Conservation (phyloP, 1,140 invertebrate genomes). For the Drosophila subobscura region DNA sequence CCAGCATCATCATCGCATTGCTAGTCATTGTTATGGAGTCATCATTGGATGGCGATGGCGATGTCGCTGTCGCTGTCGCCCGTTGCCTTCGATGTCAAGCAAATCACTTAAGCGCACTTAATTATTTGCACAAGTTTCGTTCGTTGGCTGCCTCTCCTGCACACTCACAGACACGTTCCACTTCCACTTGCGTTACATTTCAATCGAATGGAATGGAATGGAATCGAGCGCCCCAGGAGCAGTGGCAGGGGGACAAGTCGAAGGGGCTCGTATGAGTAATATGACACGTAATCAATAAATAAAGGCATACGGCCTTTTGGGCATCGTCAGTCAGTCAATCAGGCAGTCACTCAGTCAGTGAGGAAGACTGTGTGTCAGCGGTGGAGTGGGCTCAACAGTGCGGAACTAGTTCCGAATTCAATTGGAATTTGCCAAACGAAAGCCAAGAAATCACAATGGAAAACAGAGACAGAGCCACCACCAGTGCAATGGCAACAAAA, state of each 20-base stretch:
- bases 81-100: conserved; percentile 40
- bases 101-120: conserved; percentile 82
- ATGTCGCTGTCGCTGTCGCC: conserved; percentile 40
- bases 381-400: no score
- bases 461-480: no score
- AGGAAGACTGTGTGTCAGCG: not conserved
- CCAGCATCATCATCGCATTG: conserved; percentile 26
- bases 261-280: conserved; percentile 73
- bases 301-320: conserved; percentile 53
- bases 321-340: not conserved
- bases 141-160: conserved; percentile 15
- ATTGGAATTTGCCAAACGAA: no score
- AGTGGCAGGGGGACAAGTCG: not conserved
- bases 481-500: no score
- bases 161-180: conserved; percentile 52
- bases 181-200: conserved; percentile 68
- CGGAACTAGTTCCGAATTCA: no score
- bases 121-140: conserved; percentile 79
- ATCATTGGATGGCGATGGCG: no score
- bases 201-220: conserved; percentile 59
- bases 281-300: conserved; percentile 82
- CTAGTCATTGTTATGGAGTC: conserved; percentile 46
- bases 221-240: conserved; percentile 11
- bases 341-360: not conserved
- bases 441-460: no score